Conservation (phyloP, 2,113 vertebrate species). For the Paradoxurus hermaphroditus region DNA sequence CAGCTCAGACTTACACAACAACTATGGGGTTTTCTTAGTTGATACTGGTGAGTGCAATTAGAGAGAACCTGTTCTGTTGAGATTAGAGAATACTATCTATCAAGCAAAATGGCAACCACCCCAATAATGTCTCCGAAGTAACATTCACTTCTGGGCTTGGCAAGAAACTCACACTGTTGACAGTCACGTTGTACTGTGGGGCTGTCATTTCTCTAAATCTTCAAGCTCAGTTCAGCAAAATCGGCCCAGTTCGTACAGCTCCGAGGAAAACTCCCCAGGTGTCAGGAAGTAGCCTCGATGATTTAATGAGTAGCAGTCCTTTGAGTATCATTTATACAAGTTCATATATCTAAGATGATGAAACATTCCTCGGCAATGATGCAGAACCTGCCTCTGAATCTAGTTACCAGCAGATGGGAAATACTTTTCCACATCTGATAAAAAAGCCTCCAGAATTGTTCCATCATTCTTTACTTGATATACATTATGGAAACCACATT, state of each 20-base stretch:
- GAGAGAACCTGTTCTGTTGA: background rate
- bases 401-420: background rate
- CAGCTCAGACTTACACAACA: slow-evolving; percentile 96
- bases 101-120: no score
- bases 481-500: background rate
- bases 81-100: background rate
- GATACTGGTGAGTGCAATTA: slow-evolving; percentile 88
- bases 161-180: background rate
- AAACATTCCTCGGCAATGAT: background rate
- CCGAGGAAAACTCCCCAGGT: background rate
- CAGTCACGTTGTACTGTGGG: background rate
- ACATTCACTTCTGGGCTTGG: background rate
- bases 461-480: background rate
- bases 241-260: background rate
- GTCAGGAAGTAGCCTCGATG: background rate
- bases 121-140: background rate
- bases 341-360: background rate
- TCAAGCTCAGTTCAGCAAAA: background rate
- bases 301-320: background rate
- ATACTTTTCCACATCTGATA: background rate
- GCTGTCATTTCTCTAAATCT: background rate
- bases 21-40: slow-evolving; percentile 96
- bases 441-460: background rate
- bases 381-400: background rate
- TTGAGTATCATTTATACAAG: background rate